Percentiles rank a stretch among this genome's conserved stretches.
These are phyloP conservation scores for Synergus umbraculus DNA, from an alignment of 2,888 invertebrate genomes.

Conservation along the genomic window DNA sequence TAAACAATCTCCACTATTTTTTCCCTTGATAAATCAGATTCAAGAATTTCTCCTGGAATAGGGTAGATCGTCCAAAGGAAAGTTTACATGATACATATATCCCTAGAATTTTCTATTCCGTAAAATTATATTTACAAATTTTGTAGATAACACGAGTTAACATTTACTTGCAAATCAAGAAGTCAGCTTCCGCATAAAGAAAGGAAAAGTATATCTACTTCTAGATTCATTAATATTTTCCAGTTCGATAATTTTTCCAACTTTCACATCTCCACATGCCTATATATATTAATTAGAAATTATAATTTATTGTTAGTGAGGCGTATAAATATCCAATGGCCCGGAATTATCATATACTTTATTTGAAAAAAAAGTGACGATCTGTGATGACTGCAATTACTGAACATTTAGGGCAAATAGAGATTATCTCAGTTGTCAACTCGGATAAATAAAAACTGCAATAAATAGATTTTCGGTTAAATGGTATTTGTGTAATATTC, in stretches of 20 bases:
- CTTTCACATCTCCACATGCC: constrained; percentile 1
- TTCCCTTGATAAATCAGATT: not conserved
- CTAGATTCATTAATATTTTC: constrained; percentile 22
- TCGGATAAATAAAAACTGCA: too few species aligned
- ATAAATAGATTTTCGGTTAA: too few species aligned
- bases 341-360: too few species aligned
- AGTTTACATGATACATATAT: not conserved
- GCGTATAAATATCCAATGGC: too few species aligned
- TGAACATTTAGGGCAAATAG: too few species aligned
- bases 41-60: not conserved
- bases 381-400: too few species aligned
- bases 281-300: too few species aligned
- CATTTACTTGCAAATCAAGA: not conserved
- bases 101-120: not conserved
- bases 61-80: not conserved
- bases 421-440: too few species aligned
- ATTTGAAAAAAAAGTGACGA: too few species aligned
- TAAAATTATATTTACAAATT: not conserved
- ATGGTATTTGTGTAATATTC: too few species aligned
- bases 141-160: too few species aligned
- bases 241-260: not conserved
- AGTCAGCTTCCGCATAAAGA: constrained; percentile 3
- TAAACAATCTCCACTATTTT: constrained; percentile 27
- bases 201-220: constrained; percentile 10
- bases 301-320: too few species aligned